These are phyloP conservation scores for Charanyca ferruginea DNA, from an alignment of 2,888 invertebrate species.

Conservation along the genomic window DNA sequence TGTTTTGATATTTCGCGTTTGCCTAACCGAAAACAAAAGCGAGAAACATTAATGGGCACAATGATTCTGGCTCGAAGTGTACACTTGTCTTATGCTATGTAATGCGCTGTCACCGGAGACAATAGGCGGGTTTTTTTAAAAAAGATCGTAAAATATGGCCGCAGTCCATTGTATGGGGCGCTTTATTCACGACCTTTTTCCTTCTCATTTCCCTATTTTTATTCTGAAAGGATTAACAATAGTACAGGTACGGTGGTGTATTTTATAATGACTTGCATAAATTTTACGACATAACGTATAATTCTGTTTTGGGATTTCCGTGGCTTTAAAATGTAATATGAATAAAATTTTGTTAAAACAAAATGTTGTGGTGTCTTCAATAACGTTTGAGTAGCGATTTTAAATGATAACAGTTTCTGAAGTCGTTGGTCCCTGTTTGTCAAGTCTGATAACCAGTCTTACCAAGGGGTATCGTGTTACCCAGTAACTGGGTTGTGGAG, in stretches of 20 bases:
- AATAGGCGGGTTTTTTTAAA: conserved; percentile 78
- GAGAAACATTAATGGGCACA: conserved; percentile 74
- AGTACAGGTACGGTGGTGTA: conserved; percentile 78
- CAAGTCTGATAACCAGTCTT: no score
- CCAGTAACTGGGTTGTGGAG: no score
- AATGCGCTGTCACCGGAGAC: conserved; percentile 86
- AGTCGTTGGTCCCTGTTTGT: no score
- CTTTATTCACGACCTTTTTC: conserved; percentile 84
- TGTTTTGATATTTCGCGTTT: conserved; percentile 64
- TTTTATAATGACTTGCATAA: conserved; percentile 78
- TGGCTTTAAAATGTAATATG: not conserved
- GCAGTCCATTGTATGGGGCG: conserved; percentile 79
- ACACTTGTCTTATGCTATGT: conserved; percentile 87
- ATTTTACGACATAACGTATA: conserved; percentile 67
- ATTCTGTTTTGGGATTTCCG: conserved; percentile 46
- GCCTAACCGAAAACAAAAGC: conserved; percentile 72
- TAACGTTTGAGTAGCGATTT: not conserved
- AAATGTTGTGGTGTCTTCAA: not conserved
- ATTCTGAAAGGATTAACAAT: conserved; percentile 88
- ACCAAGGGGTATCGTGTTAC: no score
- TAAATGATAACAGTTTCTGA: not conserved
- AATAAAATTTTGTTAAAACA: not conserved
- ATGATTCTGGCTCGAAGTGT: conserved; percentile 79
- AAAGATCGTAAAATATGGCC: conserved; percentile 87
- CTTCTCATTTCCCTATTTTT: conserved; percentile 88